Conservation (phyloP, 1,140 invertebrate genomes). For the Maniola jurtina region DNA sequence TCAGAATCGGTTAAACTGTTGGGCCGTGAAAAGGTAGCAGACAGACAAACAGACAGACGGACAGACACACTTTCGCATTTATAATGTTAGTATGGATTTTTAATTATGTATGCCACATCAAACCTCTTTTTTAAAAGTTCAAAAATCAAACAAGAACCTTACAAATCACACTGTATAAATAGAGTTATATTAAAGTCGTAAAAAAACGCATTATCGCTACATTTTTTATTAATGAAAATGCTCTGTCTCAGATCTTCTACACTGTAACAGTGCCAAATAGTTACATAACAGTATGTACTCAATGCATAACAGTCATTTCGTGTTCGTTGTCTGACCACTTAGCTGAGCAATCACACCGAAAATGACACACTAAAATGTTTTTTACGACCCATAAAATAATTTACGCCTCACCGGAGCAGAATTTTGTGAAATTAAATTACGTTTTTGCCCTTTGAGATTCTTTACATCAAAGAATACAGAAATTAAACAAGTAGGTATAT, state of each 20-base stretch:
- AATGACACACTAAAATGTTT: slow-evolving; percentile 36
- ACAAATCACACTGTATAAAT: too few relatives aligned
- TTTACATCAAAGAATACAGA: not conserved
- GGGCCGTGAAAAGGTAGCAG: too few relatives aligned
- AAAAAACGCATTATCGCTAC: too few relatives aligned
- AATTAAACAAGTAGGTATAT: too few relatives aligned
- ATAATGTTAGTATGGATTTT: too few relatives aligned
- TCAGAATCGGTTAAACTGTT: too few relatives aligned
- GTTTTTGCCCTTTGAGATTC: slow-evolving; percentile 13
- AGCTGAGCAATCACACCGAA: slow-evolving; percentile 36
- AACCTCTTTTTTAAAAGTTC: too few relatives aligned
- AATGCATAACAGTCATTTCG: slow-evolving; percentile 16
- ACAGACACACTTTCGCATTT: too few relatives aligned
- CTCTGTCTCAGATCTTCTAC: not conserved
- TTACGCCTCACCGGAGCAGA: slow-evolving; percentile 11
- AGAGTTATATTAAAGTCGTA: too few relatives aligned
- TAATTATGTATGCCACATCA: too few relatives aligned
- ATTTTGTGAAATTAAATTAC: slow-evolving; percentile 17
- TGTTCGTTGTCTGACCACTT: slow-evolving; percentile 29
- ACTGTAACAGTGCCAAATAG: slow-evolving; percentile 20
- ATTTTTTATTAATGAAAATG: not conserved
- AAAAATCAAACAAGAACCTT: too few relatives aligned
- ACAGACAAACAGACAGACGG: too few relatives aligned
- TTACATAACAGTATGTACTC: slow-evolving; percentile 21
- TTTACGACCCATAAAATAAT: slow-evolving; percentile 36